Evolutionary conservation across 2,888 invertebrate genomes (phyloP).

Genomic region (Drosophila tripunctata): DNA sequence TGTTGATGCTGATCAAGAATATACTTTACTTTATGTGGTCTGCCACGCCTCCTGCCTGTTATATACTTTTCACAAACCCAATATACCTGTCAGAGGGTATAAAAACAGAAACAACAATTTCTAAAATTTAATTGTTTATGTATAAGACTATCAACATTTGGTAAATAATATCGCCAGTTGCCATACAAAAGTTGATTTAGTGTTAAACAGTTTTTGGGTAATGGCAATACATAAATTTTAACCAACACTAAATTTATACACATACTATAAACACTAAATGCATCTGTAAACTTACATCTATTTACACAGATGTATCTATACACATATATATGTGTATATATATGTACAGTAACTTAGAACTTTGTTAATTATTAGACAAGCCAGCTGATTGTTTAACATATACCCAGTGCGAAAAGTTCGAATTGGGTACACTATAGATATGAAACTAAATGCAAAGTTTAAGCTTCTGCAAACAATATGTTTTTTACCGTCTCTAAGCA

Average conservation of each 20-base stretch:
- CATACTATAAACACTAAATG: neutral
- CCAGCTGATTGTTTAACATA: neutral
- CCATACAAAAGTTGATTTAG: constrained; percentile 28
- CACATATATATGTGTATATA: neutral
- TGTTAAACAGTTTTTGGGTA: constrained; percentile 15
- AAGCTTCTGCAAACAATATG: too few relatives aligned
- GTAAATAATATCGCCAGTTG: constrained; percentile 16
- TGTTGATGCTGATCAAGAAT: too few relatives aligned
- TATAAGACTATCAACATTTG: neutral
- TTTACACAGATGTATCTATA: neutral
- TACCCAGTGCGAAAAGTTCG: neutral
- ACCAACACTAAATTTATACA: neutral
- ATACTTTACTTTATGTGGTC: too few relatives aligned
- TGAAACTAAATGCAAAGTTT: too few relatives aligned
- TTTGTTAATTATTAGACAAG: constrained; percentile 11
- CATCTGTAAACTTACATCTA: neutral
- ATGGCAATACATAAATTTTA: constrained; percentile 13
- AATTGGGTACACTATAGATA: neutral
- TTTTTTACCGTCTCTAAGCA: too few relatives aligned
- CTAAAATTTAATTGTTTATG: constrained; percentile 12
- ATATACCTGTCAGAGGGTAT: too few relatives aligned
- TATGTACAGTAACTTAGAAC: neutral
- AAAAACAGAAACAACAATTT: constrained; percentile 6
- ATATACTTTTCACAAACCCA: too few relatives aligned
- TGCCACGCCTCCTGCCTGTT: too few relatives aligned